Conservation (phyloP, 2,113 vertebrate species). For the Columba livia region DNA sequence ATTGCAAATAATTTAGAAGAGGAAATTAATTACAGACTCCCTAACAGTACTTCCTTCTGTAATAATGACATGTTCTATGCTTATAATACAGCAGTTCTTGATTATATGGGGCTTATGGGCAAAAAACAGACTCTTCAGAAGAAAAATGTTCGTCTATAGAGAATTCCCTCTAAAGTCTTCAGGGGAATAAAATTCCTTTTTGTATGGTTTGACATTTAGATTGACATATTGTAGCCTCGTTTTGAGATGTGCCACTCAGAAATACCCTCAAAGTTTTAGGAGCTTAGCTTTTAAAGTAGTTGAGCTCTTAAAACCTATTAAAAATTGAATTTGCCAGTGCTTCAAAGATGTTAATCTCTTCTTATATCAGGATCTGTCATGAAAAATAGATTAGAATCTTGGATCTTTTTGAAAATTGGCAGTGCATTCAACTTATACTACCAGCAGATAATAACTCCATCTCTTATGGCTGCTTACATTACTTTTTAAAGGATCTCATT, state of each 20-base stretch:
- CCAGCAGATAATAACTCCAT: not conserved
- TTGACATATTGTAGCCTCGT: not conserved
- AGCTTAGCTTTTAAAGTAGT: not conserved
- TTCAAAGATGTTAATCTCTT: not conserved
- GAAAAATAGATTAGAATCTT: not conserved
- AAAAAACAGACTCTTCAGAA: not conserved
- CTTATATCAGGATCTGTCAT: not conserved
- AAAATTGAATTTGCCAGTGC: not conserved
- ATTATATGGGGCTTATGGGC: not conserved
- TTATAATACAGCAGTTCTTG: not conserved
- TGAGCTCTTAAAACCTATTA: conserved; percentile 5
- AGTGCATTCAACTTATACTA: not conserved
- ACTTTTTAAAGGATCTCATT: not conserved
- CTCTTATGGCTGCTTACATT: not conserved
- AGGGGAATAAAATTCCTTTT: not conserved
- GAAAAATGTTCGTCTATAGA: not conserved
- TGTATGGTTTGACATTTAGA: not conserved
- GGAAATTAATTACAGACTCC: not conserved
- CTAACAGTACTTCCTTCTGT: not conserved
- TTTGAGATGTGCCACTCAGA: not conserved
- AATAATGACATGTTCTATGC: not conserved
- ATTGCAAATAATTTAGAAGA: not conserved
- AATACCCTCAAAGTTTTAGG: not conserved
- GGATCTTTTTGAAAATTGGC: not conserved
- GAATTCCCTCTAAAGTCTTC: not conserved